Base-by-base conservation (phyloP, 2,888 invertebrate genomes). In the Netelia virgata region DNA sequence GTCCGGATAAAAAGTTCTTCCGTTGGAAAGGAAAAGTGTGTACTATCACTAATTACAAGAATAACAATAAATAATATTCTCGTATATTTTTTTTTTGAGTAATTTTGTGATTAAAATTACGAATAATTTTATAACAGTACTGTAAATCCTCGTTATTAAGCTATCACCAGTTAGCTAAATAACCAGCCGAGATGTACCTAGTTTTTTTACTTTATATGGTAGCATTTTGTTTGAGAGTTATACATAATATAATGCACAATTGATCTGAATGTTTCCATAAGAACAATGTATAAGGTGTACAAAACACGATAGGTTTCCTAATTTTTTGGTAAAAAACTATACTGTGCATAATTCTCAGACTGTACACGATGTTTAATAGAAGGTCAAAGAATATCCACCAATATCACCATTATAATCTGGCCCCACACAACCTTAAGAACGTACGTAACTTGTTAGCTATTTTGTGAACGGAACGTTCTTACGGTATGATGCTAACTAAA, bases 71-170 rank as follows among this genome's bases (percentile, higher is more conserved):
- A 36, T 36, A 36, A 36, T 36, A 36, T 36, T 5, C 8, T 36
- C 8, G n/a, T 63, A 28, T 61, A 61, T 61, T 43, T 50, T 18
- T 59, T 57, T 72, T 72, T 72, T 18, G 41, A 41, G 18, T 57
- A 57, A 3, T 57, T 36, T 18, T 16, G 16, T 57, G 57, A 57
- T n/a, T 57, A 36, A 36, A 47, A 47, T 8, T 16, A 74, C 28
- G 16, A 61, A 74, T 74, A 61, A 74, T 47, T 74, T 50, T 28
- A 18, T 61, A 74, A n/a, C 18, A 61, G 73, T 74, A 23, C 73
- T 74, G 63, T 74, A 47, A 69, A 53, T 23, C 43, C 23, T 50
- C 10, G 61, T 50, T 16, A 14, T 10, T 14, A 61, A 74, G 61
- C 18, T 28, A 43, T 61, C 73, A 74, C 28, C 11, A 23, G 59